A percentile compares a stretch with the other conserved stretches of the same genome.
Evolutionary conservation across 2,888 invertebrate species (phyloP).

Genomic region (Orthosia gracilis): DNA sequence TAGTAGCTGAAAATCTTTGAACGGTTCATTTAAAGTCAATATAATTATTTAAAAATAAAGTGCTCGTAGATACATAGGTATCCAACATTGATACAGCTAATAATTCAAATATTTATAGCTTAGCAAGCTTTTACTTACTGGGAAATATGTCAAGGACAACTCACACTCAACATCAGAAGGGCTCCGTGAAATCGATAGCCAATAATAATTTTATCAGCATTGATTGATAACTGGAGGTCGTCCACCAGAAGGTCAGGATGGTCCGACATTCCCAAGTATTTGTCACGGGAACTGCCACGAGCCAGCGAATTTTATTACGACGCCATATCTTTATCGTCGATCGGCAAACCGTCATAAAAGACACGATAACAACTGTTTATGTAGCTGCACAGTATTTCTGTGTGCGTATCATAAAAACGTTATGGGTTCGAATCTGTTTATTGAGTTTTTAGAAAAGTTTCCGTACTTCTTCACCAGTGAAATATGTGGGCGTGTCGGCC

Average conservation of each 20-base stretch:
- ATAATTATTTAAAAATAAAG: neutral
- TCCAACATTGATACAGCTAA: neutral
- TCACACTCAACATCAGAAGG: constrained; percentile 5
- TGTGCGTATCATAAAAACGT: constrained; percentile 63
- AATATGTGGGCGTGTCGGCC: constrained; percentile 32
- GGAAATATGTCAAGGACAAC: constrained; percentile 17
- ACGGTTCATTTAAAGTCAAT: neutral
- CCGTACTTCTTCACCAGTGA: constrained; percentile 39
- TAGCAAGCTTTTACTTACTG: neutral
- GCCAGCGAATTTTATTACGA: constrained; percentile 61
- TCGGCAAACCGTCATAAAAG: constrained; percentile 82
- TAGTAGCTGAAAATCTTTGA: constrained; percentile 2
- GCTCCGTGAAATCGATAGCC: constrained; percentile 42
- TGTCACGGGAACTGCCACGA: constrained; percentile 47
- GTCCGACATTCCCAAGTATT: constrained; percentile 30
- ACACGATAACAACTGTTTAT: constrained; percentile 81
- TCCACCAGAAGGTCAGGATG: constrained; percentile 47
- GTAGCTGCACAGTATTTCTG: constrained; percentile 71
- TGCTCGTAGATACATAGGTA: too few species aligned
- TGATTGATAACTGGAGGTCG: constrained; percentile 56
- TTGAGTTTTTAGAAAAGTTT: constrained; percentile 60
- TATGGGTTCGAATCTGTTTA: constrained; percentile 65
- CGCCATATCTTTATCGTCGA: constrained; percentile 83
- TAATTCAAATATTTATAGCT: neutral
- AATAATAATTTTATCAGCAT: constrained; percentile 48